Evolutionary conservation across 2,888 invertebrate species (phyloP), one percentile per base, ranked within the genome.

Genomic region (Yponomeuta cagnagella): DNA sequence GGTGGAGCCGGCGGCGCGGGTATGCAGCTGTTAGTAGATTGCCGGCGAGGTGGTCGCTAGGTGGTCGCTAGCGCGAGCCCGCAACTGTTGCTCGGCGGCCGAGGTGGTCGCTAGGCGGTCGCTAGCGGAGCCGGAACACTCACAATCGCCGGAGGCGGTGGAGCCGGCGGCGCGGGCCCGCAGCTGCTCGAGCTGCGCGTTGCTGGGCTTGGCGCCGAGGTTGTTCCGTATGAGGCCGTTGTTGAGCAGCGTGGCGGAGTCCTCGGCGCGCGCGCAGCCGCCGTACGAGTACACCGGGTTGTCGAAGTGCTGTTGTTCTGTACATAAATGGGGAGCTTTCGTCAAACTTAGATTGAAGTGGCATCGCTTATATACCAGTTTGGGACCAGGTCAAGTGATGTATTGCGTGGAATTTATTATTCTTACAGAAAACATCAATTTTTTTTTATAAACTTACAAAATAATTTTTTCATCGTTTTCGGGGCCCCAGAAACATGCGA

Each of bases 211-310:
- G 72, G 80, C 72, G 63, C 82, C 83, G 68, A 95, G 85, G 83
- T 95, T 94, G 82, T 95, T 95, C 70, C 93, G 85, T 63, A 94
- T 93, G 71, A 92, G 91, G 0, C 89, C 90, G 75, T 94, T 94
- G 80, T 94, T 93, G 72, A 94, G 86, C 67, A 94, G 77, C 68
- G 94, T 92, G 0, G 89, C 77, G 0, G 93, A 90, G 77, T 94
- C 94, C 74, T 94, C 94, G 71, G 93, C 89, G 12, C 93, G 89
- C 31, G 85, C 84, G 30, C 88, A 87, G 0, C 83, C 82, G 83
- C 96, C 95, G 89, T 94, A 96, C 12, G 96, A 96, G 86, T 98
- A 98, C 5, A 97, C 97, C 0, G 98, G 98, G 92, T 98, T 98
- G 89, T 98, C 98, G 85, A 98, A 98, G 86, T 98, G 97, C 84